Evolutionary conservation across 2,113 vertebrate genomes (phyloP), one percentile per base, ranked within the genome.

Genomic region (Alces alces): DNA sequence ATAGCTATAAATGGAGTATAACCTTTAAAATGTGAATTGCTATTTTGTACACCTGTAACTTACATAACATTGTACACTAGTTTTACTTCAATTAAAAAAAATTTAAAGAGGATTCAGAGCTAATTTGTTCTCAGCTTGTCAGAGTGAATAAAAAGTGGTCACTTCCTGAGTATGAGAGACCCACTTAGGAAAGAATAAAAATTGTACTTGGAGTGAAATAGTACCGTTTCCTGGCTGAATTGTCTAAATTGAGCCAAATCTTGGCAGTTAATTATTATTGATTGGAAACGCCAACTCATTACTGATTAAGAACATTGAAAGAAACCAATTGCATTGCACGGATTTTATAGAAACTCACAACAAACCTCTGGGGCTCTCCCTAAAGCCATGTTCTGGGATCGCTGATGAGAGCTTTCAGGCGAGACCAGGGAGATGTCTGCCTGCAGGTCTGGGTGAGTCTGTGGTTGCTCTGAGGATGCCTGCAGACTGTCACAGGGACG

Each of bases 401-500:
- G 0, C 0, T 58, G 5, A 23, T 55, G 3, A 92, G 23, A 33
- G 19, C 25, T 52, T 64, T 47, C 54, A 11, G 36, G 13, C 23
- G 36, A 14, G 19, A 12, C 14, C 19, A 7, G 10, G 33, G 36
- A 11, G 25, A 36, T 2, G 19, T 39, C 58, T n/a, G 36, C 33
- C 33, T 33, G 30, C 0, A 0, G 19, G 2, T 82, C 33, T n/a
- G 28, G 2, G 8, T 6, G 8, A n/a, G 83, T 5, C 55, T n/a
- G 2, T 16, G 47, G 54, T 50, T 66, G 45, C n/a, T 43, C 3
- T 30, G 17, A 52, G 57, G 60, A 43, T 1, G 12, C 5, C 17
- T 54, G 50, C 78, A 88, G 84, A 28, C 4, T 2, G 0, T 4
- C 30, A 4, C 9, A 15, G 23, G 7, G 21, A 43, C 25, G 17